Percentiles rank a stretch among this genome's conserved stretches.
Evolutionary conservation across 2,888 invertebrate genomes (phyloP).

Genomic region (Agriotes lineatus): DNA sequence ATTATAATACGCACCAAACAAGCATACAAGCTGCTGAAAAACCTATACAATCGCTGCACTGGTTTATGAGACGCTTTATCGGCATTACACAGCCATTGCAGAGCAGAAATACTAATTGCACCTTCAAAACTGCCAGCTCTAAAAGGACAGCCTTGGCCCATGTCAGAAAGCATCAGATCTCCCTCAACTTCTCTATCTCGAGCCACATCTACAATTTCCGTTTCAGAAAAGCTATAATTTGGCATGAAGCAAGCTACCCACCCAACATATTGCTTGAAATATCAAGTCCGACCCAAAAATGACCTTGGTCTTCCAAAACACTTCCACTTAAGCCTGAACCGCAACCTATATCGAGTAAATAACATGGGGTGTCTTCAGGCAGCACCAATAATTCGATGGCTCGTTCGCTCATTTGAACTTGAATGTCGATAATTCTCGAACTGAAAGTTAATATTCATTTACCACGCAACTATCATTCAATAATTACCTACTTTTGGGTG

Average conservation of each 20-base stretch:
- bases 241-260: no score
- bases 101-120: constrained; percentile 94
- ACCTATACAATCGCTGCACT: constrained; percentile 86
- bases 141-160: constrained; percentile 98
- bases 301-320: constrained; percentile 91
- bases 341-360: constrained; percentile 94
- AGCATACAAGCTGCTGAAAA: constrained; percentile 93
- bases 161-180: constrained; percentile 89
- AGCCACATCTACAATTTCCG: constrained; percentile 89
- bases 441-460: constrained; percentile 68
- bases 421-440: constrained; percentile 96
- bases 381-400: constrained; percentile 92
- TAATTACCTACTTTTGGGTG: constrained; percentile 83
- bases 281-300: constrained; percentile 96
- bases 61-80: constrained; percentile 94
- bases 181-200: constrained; percentile 92
- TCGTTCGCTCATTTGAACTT: constrained; percentile 94
- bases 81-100: constrained; percentile 99
- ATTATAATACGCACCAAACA: constrained; percentile 76
- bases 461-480: neutral
- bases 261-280: constrained; percentile 95
- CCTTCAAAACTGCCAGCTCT: constrained; percentile 96
- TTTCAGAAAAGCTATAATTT: no score
- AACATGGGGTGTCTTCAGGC: constrained; percentile 85
- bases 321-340: constrained; percentile 97